phyloP scores from a whole-genome alignment of 2,113 vertebrate species.

The Symphodus melops region DNA sequence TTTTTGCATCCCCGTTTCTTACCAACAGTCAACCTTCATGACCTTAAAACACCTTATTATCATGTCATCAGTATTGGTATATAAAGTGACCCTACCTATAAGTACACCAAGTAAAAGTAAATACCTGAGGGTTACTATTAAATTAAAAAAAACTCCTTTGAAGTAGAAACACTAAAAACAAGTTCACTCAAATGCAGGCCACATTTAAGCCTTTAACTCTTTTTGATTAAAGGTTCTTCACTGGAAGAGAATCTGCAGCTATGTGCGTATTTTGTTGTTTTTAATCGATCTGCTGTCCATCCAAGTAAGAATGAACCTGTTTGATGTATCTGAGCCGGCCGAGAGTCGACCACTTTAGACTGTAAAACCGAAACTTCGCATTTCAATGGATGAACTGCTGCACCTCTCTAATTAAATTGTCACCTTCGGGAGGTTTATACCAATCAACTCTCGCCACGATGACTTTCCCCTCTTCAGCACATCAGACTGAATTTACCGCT shows the following conservation, averaged over 20 bases:
- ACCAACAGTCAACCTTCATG: no score
- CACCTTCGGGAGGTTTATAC: constrained; percentile 42
- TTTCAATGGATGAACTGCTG: constrained; percentile 24
- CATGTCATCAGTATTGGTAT: not conserved
- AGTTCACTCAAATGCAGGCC: not conserved
- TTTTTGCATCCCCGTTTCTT: no score
- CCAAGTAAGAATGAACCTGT: not conserved
- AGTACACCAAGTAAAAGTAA: not conserved
- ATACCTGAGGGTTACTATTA: not conserved
- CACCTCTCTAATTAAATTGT: constrained; percentile 48
- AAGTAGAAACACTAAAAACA: not conserved
- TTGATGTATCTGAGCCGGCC: constrained; percentile 24
- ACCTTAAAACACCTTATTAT: no score
- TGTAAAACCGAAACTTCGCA: constrained; percentile 19
- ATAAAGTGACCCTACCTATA: not conserved
- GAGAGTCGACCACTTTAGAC: constrained; percentile 4
- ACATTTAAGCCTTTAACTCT: not conserved
- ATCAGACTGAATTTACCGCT: constrained; percentile 15
- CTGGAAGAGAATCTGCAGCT: constrained; percentile 3
- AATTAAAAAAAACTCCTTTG: no score
- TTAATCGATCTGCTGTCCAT: not conserved
- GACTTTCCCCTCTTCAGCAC: not conserved
- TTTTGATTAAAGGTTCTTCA: not conserved
- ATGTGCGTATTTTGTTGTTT: not conserved
- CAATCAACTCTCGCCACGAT: constrained; percentile 30